phyloP scores from a whole-genome alignment of 2,113 vertebrate species.

The Egretta garzetta region DNA sequence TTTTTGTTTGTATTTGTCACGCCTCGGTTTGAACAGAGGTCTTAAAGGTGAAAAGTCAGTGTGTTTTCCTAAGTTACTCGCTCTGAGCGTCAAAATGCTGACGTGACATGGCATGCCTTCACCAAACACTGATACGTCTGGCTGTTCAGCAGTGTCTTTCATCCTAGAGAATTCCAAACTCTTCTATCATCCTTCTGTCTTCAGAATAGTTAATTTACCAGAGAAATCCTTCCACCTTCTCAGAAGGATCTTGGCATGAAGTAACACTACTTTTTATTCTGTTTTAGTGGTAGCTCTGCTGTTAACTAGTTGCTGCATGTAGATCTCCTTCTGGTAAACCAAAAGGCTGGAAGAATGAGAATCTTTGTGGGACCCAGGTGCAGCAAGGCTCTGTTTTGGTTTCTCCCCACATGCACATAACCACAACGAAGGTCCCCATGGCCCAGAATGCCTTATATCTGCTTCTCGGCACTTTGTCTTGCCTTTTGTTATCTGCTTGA shows the following conservation, averaged over 20 bases:
- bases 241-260: background rate
- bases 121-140: background rate
- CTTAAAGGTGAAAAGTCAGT: background rate
- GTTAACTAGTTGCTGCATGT: background rate
- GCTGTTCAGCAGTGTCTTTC: background rate
- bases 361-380: background rate
- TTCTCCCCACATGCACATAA: accelerated
- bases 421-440: accelerated
- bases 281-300: background rate
- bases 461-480: background rate
- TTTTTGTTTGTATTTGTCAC: background rate
- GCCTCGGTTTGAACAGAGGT: background rate
- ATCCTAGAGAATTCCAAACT: background rate
- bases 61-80: background rate
- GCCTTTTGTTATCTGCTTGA: background rate
- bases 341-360: background rate
- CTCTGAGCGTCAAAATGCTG: background rate
- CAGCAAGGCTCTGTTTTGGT: background rate
- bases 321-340: background rate
- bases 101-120: background rate
- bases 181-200: background rate
- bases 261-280: background rate
- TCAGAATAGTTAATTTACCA: background rate
- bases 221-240: background rate
- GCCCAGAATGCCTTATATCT: background rate